These are phyloP conservation scores for Trissolcus basalis DNA, from an alignment of 1,140 invertebrate species.

Conservation along the genomic window DNA sequence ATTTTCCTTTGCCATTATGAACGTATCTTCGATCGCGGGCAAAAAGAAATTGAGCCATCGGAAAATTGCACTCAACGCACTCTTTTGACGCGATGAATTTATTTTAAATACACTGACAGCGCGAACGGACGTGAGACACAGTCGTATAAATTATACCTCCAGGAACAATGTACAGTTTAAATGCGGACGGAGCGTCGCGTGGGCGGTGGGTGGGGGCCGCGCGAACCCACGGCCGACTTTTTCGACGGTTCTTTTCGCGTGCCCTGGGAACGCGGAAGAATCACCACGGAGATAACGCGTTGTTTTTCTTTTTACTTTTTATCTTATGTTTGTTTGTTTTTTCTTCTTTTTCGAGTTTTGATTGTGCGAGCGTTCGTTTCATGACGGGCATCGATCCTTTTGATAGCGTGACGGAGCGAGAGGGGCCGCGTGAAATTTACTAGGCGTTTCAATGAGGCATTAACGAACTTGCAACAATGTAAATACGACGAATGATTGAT, in stretches of 20 bases:
- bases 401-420: conserved; percentile 16
- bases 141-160: conserved; percentile 34
- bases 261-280: conserved; percentile 31
- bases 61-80: conserved; percentile 2
- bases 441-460: conserved; percentile 41
- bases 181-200: conserved; percentile 13
- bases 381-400: conserved; percentile 25
- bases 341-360: not conserved
- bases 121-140: conserved; percentile 10
- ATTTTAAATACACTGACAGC: conserved; percentile 3
- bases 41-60: no score
- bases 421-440: conserved; percentile 19
- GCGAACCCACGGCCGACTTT: conserved; percentile 4
- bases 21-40: no score
- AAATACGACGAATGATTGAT: conserved; percentile 49
- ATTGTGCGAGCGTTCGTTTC: conserved; percentile 8
- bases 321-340: conserved; percentile 21
- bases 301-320: no score
- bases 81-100: conserved; percentile 7
- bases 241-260: conserved; percentile 9
- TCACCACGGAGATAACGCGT: conserved; percentile 16
- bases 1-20: no score
- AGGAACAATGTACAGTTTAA: conserved; percentile 18
- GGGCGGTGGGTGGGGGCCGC: conserved; percentile 20
- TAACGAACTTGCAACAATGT: conserved; percentile 48